Conservation (phyloP, 2,888 invertebrate species). For the Pristionchus exspectatus region DNA sequence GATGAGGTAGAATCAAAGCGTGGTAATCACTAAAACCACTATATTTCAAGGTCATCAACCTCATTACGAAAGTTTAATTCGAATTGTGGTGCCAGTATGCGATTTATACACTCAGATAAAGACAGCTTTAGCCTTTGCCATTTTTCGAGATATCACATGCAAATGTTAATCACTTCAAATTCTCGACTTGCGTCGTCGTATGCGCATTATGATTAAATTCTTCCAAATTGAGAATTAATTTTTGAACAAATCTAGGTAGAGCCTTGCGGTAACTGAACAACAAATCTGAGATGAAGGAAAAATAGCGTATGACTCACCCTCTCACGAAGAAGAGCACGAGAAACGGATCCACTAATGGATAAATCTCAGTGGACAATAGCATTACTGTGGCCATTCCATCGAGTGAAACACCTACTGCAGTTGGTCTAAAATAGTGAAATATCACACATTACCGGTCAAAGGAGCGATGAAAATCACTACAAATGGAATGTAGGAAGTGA, state of each 20-base stretch:
- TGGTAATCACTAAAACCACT: background rate
- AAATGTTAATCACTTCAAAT: background rate
- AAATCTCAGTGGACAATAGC: background rate
- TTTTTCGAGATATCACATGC: background rate
- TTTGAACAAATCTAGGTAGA: background rate
- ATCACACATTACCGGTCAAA: background rate
- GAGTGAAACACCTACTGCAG: background rate
- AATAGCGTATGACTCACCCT: background rate
- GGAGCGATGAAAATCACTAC: background rate
- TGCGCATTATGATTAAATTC: background rate
- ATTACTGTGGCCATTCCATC: background rate
- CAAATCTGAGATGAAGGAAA: background rate
- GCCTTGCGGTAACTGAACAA: background rate
- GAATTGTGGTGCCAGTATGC: background rate
- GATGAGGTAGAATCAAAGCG: background rate
- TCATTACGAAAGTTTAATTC: conserved; percentile 5
- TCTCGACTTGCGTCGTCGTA: background rate
- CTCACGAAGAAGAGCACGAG: background rate
- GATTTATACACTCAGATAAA: background rate
- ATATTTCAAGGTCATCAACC: conserved; percentile 6
- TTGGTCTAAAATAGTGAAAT: background rate
- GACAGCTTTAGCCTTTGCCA: background rate
- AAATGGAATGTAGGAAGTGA: background rate
- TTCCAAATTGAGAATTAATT: background rate
- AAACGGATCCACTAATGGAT: background rate